Evolutionary conservation across 1,140 invertebrate genomes (phyloP).

Genomic region (Phthorimaea operculella): DNA sequence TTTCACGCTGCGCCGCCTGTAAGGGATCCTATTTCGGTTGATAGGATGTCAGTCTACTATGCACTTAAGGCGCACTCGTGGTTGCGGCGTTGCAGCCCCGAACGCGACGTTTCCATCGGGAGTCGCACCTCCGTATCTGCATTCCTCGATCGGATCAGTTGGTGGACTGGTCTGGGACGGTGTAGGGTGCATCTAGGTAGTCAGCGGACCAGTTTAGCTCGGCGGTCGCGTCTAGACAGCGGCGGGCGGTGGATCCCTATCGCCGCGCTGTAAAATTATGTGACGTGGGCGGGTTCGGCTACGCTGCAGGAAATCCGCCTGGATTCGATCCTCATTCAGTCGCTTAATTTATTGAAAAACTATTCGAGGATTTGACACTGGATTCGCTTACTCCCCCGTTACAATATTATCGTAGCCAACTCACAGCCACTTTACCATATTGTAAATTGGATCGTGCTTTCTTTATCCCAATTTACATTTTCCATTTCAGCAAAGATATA

Average conservation of each 20-base stretch:
- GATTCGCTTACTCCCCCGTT: not conserved
- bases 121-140: conserved; percentile 38
- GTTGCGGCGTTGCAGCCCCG: conserved; percentile 8
- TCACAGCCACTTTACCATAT: not conserved
- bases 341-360: conserved; percentile 23
- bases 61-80: conserved; percentile 15
- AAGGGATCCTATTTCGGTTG: conserved; percentile 20
- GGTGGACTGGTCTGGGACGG: conserved; percentile 32
- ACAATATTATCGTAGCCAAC: not conserved
- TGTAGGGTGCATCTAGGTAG: conserved; percentile 19
- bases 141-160: conserved; percentile 35
- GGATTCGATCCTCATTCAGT: conserved; percentile 29
- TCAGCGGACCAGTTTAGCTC: conserved; percentile 47
- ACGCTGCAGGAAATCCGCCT: conserved; percentile 28
- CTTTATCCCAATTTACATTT: not conserved
- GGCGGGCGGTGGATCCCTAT: conserved; percentile 47
- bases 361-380: conserved; percentile 9
- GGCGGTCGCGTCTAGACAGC: conserved; percentile 54
- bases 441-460: not conserved
- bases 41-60: conserved; percentile 25
- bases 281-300: conserved; percentile 33
- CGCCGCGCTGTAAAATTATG: conserved; percentile 53
- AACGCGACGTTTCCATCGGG: conserved; percentile 27
- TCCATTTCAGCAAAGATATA: not conserved
- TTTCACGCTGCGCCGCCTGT: conserved; percentile 21